Evolutionary conservation across 2,113 vertebrate species (phyloP), one percentile per base, ranked within the genome.

Genomic region (Galeopterus variegatus): DNA sequence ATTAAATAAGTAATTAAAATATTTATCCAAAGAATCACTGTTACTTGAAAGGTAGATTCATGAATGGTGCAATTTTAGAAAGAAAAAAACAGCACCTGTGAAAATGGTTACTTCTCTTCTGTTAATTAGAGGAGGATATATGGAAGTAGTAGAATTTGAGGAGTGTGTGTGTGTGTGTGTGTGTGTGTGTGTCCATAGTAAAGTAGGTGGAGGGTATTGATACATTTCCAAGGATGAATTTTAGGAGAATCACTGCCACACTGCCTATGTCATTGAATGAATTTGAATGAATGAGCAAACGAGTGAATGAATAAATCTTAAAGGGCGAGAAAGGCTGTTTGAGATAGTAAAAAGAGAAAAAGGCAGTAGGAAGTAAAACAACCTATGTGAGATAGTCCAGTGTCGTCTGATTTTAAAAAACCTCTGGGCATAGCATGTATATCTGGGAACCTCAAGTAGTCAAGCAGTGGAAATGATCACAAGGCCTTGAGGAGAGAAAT

Each of bases 251-350:
- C 8, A 85, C 21, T 28, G 28, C 17, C 62, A 70, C 2, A 5
- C 23, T 77, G 24, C 12, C 24, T 73, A 0, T 95, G 11, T 62
- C 23, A 48, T 45, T 64, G 80, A 88, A 52, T 88, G 70, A 64
- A 80, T 85, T 65, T 86, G 28, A 92, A 62, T 92, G 41, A 88
- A 50, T 80, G 33, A 85, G 77, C 33, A 85, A 88, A 87, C 41
- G 52, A 76, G 21, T 54, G 67, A 91, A 58, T 88, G 36, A 77
- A 76, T 90, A 54, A 88, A 88, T 24, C 69, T 15, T 84, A 70
- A 73, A 77, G 15, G 15, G 94, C 31, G 88, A 75, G 24, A 18
- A 84, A 36, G 23, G 85, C 28, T 75, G 24, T 56, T 88, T 88
- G 82, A 77, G 6, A n/a, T 17, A 19, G 18, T 93, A 75, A 76